Evolutionary conservation across 2,888 invertebrate genomes (phyloP).

Genomic region (Dynastes tityus): DNA sequence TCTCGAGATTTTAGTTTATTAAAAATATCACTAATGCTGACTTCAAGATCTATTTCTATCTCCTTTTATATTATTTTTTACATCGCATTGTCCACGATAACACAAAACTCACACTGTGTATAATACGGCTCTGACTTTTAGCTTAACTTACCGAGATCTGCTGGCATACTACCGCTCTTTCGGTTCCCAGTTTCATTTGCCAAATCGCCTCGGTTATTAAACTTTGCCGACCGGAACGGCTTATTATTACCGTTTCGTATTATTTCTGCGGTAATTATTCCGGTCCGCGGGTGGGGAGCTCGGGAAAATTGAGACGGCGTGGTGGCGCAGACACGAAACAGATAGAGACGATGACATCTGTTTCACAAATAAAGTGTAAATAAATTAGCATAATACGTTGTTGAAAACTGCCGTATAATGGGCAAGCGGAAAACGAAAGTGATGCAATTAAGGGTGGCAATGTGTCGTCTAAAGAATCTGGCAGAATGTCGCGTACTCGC

Average conservation of each 20-base stretch:
- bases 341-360: constrained; percentile 34
- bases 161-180: constrained; percentile 28
- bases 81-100: neutral
- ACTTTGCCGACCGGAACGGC: constrained; percentile 47
- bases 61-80: too few species aligned
- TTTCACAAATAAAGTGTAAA: constrained; percentile 35
- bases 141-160: constrained; percentile 15
- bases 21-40: too few species aligned
- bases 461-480: constrained; percentile 18
- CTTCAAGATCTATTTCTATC: too few species aligned
- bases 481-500: neutral
- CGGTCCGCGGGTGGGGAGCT: constrained; percentile 19
- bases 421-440: constrained; percentile 19
- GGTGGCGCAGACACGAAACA: neutral
- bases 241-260: constrained; percentile 45
- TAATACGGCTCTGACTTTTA: neutral
- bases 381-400: constrained; percentile 42
- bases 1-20: too few species aligned
- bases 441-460: constrained; percentile 24
- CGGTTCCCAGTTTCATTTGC: constrained; percentile 39
- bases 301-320: neutral
- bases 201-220: constrained; percentile 47
- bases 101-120: neutral
- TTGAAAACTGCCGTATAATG: constrained; percentile 26
- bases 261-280: constrained; percentile 46